phyloP scores from a whole-genome alignment of 2,797 vertebrate genomes.

The Hephaestus fuliginosus region DNA sequence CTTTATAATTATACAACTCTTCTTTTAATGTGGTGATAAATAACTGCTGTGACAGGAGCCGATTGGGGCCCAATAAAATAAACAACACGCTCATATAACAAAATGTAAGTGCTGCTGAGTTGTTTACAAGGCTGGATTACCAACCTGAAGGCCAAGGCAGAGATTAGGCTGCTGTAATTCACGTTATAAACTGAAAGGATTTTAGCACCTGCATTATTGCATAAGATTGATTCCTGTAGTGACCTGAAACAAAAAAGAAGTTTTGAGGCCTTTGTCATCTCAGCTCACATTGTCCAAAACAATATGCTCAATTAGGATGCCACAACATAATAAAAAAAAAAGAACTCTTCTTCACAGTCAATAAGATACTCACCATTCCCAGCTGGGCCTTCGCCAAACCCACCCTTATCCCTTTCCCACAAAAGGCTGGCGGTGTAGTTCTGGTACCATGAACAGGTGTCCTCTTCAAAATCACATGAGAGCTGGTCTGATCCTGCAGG shows the following conservation, averaged over 20 bases:
- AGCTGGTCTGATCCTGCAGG: slow-evolving; percentile 79
- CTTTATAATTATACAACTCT: not conserved
- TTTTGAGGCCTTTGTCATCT: not conserved
- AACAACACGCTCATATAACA: not conserved
- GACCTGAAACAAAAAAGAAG: not conserved
- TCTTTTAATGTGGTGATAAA: not conserved
- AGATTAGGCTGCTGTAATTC: not conserved
- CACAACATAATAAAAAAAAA: not conserved
- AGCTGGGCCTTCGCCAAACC: not conserved
- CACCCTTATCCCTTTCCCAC: slow-evolving; percentile 66
- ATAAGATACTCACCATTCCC: slow-evolving; percentile 68
- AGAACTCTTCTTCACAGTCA: not conserved
- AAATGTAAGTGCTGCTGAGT: not conserved
- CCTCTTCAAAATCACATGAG: slow-evolving; percentile 83
- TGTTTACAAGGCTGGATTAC: not conserved
- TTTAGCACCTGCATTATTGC: not conserved
- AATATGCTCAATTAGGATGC: not conserved
- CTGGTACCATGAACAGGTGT: slow-evolving; percentile 84
- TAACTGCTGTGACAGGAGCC: not conserved
- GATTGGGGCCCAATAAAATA: not conserved
- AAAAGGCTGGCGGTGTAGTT: slow-evolving; percentile 71
- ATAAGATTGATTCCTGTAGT: not conserved
- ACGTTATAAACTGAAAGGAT: not conserved
- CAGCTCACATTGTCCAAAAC: not conserved
- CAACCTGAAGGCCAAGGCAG: not conserved